Conservation (phyloP, 1,140 invertebrate genomes). For the Hyles euphorbiae region DNA sequence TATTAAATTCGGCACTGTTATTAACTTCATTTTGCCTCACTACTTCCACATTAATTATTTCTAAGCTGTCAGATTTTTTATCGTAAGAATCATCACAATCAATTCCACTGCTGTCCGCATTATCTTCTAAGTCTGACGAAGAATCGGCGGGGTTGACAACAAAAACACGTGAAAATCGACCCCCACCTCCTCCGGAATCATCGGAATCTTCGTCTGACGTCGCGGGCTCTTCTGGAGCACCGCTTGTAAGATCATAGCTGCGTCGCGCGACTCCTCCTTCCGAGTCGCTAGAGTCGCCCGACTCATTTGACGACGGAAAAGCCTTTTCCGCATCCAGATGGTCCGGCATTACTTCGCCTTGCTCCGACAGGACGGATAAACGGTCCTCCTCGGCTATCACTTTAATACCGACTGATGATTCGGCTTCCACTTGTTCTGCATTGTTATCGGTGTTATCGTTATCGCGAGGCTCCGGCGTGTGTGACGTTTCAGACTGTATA, state of each 20-base stretch:
- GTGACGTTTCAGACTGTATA: conserved; percentile 59
- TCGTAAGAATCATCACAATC: conserved; percentile 70
- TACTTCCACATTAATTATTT: conserved; percentile 51
- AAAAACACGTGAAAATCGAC: conserved; percentile 83
- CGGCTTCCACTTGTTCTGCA: conserved; percentile 50
- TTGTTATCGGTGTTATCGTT: conserved; percentile 62
- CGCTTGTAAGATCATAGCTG: conserved; percentile 72
- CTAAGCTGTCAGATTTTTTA: conserved; percentile 62
- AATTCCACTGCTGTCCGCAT: conserved; percentile 70
- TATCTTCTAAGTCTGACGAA: conserved; percentile 79
- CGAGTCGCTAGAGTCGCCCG: conserved; percentile 71
- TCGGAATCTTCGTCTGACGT: conserved; percentile 80
- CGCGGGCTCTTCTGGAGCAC: conserved; percentile 63
- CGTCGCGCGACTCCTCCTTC: conserved; percentile 64
- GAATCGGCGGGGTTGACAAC: conserved; percentile 83
- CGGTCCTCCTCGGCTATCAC: conserved; percentile 56
- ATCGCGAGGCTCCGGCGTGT: conserved; percentile 42
- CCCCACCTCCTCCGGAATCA: conserved; percentile 79
- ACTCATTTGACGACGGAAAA: conserved; percentile 73
- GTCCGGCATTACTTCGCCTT: conserved; percentile 61
- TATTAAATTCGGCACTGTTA: conserved; percentile 28
- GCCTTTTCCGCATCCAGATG: conserved; percentile 76
- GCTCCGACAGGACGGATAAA: conserved; percentile 45
- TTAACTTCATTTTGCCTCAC: conserved; percentile 44
- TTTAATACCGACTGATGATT: conserved; percentile 56